Conservation (phyloP, 1,140 invertebrate species). For the Charaxes varanes region DNA sequence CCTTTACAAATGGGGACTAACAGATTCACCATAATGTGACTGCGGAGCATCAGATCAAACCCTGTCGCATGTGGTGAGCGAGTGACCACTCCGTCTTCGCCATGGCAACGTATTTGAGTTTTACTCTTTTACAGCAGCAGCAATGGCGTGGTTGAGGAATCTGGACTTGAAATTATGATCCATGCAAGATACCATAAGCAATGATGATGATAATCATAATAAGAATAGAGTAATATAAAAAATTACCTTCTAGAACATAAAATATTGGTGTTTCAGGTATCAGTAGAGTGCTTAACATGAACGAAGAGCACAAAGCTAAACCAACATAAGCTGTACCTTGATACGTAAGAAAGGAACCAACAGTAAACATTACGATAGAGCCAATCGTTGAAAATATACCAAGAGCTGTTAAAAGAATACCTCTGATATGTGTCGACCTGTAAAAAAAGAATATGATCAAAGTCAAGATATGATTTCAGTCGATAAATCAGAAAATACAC, state of each 20-base stretch:
- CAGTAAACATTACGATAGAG: conserved; percentile 26
- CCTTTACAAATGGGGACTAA: too few species aligned
- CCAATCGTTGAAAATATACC: conserved; percentile 35
- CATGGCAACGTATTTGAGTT: too few species aligned
- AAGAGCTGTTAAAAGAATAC: conserved; percentile 30
- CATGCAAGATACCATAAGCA: too few species aligned
- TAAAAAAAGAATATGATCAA: conserved; percentile 11
- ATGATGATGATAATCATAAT: neutral
- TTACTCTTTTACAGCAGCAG: too few species aligned
- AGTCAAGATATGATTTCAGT: too few species aligned
- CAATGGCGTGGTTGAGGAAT: too few species aligned
- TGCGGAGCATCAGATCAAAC: too few species aligned
- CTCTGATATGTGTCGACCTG: conserved; percentile 29
- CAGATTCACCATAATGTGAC: too few species aligned
- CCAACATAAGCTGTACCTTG: conserved; percentile 21
- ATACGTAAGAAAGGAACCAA: conserved; percentile 33
- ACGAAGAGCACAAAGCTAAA: conserved; percentile 18
- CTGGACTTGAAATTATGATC: too few species aligned
- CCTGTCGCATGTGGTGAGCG: too few species aligned
- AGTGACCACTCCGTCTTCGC: too few species aligned
- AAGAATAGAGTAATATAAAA: conserved; percentile 14
- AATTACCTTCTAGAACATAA: conserved; percentile 37
- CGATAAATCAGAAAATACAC: too few species aligned
- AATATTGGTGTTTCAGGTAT: conserved; percentile 41
- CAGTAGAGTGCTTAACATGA: conserved; percentile 17